Evolutionary conservation across 2,113 vertebrate species (phyloP).

Genomic region (Coptodon rendalli): DNA sequence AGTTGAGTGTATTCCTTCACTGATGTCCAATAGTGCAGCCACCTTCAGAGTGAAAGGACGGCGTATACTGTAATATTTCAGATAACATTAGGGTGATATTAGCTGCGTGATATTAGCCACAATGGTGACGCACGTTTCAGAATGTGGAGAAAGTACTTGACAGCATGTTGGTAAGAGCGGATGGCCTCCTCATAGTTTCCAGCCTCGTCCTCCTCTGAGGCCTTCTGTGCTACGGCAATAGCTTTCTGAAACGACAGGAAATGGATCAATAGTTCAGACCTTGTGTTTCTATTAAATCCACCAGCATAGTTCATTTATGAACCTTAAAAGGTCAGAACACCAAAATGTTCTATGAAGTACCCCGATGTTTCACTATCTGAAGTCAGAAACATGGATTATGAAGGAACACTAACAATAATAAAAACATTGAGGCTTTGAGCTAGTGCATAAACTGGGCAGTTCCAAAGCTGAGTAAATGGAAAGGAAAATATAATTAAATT

Average conservation of each 20-base stretch:
- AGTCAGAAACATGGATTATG: background rate
- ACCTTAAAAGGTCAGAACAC: background rate
- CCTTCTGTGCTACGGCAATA: constrained; percentile 86
- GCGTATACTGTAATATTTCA: background rate
- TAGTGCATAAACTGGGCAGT: background rate
- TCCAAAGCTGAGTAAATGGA: background rate
- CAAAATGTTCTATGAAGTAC: background rate
- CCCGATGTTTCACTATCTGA: background rate
- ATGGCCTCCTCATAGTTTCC: constrained; percentile 92
- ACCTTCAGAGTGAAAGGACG: background rate
- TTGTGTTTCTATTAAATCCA: background rate
- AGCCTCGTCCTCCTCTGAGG: constrained; percentile 87
- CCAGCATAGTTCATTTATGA: background rate
- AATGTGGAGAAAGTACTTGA: constrained; percentile 92
- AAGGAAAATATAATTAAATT: background rate
- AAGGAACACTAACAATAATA: background rate
- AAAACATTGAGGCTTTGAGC: background rate
- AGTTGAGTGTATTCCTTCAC: background rate
- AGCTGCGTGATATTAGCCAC: background rate
- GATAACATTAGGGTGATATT: background rate
- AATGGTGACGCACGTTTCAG: constrained; percentile 83
- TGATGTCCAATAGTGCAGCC: background rate
- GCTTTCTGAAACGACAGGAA: constrained; percentile 82
- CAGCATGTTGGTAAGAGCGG: constrained; percentile 86
- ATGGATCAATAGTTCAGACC: background rate